Base-by-base conservation (phyloP, 1,140 invertebrate species). In the Drosophila malerkotliana region DNA sequence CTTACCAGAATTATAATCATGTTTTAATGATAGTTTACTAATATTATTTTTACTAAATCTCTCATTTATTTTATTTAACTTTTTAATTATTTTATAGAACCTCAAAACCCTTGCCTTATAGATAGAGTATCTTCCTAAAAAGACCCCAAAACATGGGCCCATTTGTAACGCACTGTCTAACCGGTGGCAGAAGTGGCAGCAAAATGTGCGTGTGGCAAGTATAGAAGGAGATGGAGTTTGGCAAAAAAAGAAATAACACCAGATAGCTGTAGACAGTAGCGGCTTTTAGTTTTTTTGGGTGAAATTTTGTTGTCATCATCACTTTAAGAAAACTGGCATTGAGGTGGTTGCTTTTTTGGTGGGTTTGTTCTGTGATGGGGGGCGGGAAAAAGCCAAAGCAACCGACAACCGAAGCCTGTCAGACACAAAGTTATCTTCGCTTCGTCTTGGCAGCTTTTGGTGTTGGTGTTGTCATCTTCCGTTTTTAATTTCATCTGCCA, bases 261-360 rank as follows among this genome's bases (percentile, higher is more conserved):
- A 44, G 60, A 49, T 55, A 56, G 10, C 44, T 57, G 52, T 26
- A 67, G 68, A 58, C 72, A 64, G 72, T 28, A 74, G 39, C 55
- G 72, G 51, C 57, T 48, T 71, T 39, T 60, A 74, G 32, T 21
- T 39, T 47, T 32, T 67, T 76, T 76, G 60, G 68, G 73, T 66
- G 79, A 90, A 90, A 87, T 90, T 87, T 79, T 87, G 87, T 89
- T 89, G 87, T 90, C 87, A 90, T 89, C 85, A 87, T 89, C 85
- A 87, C 82, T 89, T 89, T 90, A 61, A 71, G 56, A 34, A 55
- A 15, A 44, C 39, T 51, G 59, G 34, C 15, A 49, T 18, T 5
- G 45, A 52, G 54, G 47, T 39, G 63, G 66, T 24, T 47, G 15
- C 41, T 8, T 26, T 18, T 26, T 9, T 32, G 63, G 37, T 39